phyloP scores from a whole-genome alignment of 2,113 vertebrate genomes.

The Nymphicus hollandicus region DNA sequence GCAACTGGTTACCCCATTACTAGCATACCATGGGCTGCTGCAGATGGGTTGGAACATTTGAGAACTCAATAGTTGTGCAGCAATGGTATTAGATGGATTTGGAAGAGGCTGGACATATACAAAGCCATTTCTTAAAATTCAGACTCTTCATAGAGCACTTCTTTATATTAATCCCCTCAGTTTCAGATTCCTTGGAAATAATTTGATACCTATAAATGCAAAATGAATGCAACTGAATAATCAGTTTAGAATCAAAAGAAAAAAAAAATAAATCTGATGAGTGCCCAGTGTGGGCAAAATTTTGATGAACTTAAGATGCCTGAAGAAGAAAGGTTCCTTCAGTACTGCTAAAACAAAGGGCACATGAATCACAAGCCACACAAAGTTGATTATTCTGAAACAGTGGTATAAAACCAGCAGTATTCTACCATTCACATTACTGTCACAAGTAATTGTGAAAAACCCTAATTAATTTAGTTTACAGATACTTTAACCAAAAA shows the following conservation, averaged over 20 bases:
- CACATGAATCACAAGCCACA: neutral
- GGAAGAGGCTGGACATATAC: neutral
- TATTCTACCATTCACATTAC: neutral
- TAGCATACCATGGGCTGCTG: neutral
- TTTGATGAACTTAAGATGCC: neutral
- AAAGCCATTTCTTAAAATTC: neutral
- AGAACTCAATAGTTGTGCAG: neutral
- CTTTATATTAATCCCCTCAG: neutral
- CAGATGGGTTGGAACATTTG: neutral
- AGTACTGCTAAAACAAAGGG: neutral
- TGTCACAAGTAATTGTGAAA: neutral
- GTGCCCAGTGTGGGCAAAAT: accelerated
- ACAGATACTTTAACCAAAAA: neutral
- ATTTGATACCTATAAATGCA: neutral
- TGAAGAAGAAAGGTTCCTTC: neutral
- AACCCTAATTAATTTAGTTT: neutral
- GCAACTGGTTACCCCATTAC: neutral
- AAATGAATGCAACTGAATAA: neutral
- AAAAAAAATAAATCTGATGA: neutral
- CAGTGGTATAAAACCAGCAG: neutral
- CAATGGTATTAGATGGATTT: neutral
- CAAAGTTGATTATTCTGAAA: neutral
- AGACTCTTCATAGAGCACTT: neutral
- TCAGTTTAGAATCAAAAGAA: neutral
- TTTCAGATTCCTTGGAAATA: neutral